A percentile compares a stretch with the other conserved stretches of the same genome.
phyloP scores from a whole-genome alignment of 2,888 invertebrate species.

The Yponomeuta cagnagella region DNA sequence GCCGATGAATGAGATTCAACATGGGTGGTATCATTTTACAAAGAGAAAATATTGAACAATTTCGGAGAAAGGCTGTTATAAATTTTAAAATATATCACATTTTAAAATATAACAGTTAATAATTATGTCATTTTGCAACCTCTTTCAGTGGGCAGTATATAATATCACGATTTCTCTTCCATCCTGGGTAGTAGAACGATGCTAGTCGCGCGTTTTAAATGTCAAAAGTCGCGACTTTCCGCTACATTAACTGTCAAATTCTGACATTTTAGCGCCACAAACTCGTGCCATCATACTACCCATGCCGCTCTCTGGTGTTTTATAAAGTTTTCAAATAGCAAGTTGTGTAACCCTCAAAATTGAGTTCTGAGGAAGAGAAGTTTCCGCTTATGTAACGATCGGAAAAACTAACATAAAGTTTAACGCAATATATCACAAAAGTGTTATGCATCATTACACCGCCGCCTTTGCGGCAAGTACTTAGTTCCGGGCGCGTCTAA shows the following conservation, averaged over 20 bases:
- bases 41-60: background rate
- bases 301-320: background rate
- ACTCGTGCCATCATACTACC: no score
- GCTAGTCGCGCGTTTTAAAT: no score
- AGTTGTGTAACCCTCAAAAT: background rate
- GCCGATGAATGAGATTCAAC: slow-evolving; percentile 27
- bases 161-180: background rate
- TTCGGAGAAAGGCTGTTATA: background rate
- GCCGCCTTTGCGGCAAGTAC: background rate
- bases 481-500: slow-evolving; percentile 2
- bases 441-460: slow-evolving; percentile 11
- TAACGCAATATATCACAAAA: slow-evolving; percentile 7
- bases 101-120: background rate
- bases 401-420: background rate
- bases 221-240: no score
- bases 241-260: no score
- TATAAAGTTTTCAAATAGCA: background rate
- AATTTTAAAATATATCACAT: background rate
- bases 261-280: no score
- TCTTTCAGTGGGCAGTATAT: background rate
- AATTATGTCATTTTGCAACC: background rate
- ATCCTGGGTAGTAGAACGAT: background rate
- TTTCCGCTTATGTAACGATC: background rate
- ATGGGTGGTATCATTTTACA: slow-evolving; percentile 9
- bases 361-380: background rate